phyloP scores from a whole-genome alignment of 2,113 vertebrate species.

The Psittacara wagleri region DNA sequence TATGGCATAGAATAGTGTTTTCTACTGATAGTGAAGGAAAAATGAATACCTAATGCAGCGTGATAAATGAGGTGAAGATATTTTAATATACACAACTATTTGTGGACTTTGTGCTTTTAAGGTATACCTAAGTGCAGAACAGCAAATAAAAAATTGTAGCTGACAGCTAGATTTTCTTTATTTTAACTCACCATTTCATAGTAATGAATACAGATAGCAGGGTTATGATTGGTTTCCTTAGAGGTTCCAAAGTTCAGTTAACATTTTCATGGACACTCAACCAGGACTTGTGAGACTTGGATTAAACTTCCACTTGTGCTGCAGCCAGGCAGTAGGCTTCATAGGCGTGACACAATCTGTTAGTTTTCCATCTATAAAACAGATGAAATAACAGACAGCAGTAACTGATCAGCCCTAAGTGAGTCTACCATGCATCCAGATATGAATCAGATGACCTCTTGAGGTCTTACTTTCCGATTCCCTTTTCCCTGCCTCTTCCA shows the following conservation, averaged over 20 bases:
- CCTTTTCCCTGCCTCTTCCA: neutral
- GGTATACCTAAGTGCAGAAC: neutral
- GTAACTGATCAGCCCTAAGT: neutral
- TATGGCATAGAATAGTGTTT: neutral
- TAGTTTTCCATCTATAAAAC: neutral
- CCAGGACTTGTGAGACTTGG: neutral
- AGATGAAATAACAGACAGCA: neutral
- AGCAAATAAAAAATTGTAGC: neutral
- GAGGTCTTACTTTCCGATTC: neutral
- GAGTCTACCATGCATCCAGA: neutral
- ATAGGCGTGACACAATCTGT: rapidly evolving
- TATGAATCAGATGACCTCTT: neutral
- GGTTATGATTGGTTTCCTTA: neutral
- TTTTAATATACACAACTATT: constrained; percentile 13
- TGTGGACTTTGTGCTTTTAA: neutral
- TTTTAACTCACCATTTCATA: neutral
- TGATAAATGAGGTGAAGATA: constrained; percentile 13
- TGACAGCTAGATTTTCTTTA: neutral
- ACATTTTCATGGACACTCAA: neutral
- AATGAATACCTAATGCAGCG: neutral
- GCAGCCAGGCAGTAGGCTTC: neutral
- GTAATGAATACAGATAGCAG: neutral
- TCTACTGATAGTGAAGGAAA: constrained; percentile 14
- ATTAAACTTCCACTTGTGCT: neutral
- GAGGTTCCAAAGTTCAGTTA: neutral